Conservation (phyloP, 1,140 invertebrate genomes). For the Micrasema longulum region DNA sequence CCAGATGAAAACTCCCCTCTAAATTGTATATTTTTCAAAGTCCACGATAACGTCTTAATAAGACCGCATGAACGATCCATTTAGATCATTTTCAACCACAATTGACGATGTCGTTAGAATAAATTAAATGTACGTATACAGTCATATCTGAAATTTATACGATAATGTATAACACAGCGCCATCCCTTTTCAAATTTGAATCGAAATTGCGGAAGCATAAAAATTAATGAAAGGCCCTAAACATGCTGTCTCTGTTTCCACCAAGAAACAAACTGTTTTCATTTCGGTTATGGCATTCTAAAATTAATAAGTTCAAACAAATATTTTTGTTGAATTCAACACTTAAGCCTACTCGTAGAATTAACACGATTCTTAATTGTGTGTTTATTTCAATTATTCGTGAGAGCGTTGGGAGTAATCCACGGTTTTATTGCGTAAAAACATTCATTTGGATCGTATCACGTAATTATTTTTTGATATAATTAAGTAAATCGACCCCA, state of each 20-base stretch:
- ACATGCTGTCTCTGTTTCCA: background rate
- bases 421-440: too few relatives aligned
- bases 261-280: background rate
- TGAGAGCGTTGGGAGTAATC: too few relatives aligned
- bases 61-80: background rate
- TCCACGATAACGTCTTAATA: background rate
- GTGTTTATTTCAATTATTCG: too few relatives aligned
- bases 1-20: too few relatives aligned
- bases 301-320: background rate
- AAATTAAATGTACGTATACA: background rate
- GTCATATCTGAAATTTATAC: slow-evolving; percentile 1
- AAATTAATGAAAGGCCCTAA: slow-evolving; percentile 9
- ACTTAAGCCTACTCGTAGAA: too few relatives aligned
- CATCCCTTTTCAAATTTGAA: slow-evolving; percentile 22
- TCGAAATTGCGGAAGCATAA: slow-evolving; percentile 26
- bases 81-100: background rate
- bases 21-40: too few relatives aligned
- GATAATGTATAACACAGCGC: background rate
- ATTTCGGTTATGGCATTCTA: background rate
- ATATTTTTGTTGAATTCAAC: too few relatives aligned
- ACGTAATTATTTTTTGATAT: too few relatives aligned
- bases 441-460: too few relatives aligned
- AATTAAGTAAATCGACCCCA: too few relatives aligned
- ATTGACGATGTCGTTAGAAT: background rate
- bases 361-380: too few relatives aligned